A percentile compares a stretch with the other conserved stretches of the same genome.
Conservation (phyloP, 2,113 vertebrate species). For the Brachirus orientalis region DNA sequence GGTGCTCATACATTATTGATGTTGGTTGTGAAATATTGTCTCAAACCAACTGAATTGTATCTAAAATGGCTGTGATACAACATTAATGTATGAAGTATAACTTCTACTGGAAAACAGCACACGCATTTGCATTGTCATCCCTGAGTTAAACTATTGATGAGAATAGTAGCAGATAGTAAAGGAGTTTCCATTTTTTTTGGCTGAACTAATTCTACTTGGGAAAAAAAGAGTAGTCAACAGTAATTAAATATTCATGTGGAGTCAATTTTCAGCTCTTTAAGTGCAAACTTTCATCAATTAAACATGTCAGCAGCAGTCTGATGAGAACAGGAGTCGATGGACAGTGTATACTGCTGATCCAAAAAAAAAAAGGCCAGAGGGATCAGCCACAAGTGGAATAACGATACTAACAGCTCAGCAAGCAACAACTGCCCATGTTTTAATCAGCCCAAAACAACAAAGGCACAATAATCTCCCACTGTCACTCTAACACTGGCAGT, state of each 20-base stretch:
- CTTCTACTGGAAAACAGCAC: slow-evolving; percentile 18
- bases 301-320: slow-evolving; percentile 41
- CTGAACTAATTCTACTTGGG: slow-evolving; percentile 51
- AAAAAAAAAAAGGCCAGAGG: slow-evolving; percentile 23
- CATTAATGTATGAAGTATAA: slow-evolving; percentile 1
- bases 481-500: slow-evolving; percentile 1
- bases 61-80: neutral
- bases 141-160: slow-evolving; percentile 8
- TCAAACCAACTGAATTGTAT: neutral
- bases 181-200: slow-evolving; percentile 54
- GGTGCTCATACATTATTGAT: neutral
- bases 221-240: slow-evolving; percentile 50
- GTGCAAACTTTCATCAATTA: slow-evolving; percentile 64
- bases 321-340: slow-evolving; percentile 31
- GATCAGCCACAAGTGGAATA: slow-evolving; percentile 33
- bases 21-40: slow-evolving; percentile 3
- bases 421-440: slow-evolving; percentile 21
- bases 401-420: slow-evolving; percentile 13
- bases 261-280: slow-evolving; percentile 30
- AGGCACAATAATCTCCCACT: neutral
- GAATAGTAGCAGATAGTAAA: slow-evolving; percentile 13
- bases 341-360: slow-evolving; percentile 10
- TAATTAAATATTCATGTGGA: slow-evolving; percentile 68
- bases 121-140: slow-evolving; percentile 26
- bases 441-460: slow-evolving; percentile 28